Evolutionary conservation across 2,113 vertebrate species (phyloP).

Genomic region (Nyctibius bracteatus): DNA sequence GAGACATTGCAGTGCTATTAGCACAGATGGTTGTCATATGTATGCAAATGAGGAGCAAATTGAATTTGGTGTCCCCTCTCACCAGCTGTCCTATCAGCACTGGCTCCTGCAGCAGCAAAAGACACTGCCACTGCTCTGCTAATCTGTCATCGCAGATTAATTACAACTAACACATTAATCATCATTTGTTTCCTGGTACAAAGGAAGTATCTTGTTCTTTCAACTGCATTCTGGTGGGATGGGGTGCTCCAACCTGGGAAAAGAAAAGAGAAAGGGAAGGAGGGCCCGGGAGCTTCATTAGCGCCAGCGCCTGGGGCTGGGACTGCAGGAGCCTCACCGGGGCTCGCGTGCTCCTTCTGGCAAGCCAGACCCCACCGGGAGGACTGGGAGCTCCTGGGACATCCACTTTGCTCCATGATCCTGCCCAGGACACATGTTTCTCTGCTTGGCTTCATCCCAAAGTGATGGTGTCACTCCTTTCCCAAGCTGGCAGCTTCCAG

Average conservation of each 20-base stretch:
- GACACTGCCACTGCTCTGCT: conserved; percentile 68
- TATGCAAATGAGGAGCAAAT: conserved; percentile 98
- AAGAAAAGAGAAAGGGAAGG: conserved; percentile 3
- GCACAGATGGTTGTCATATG: conserved; percentile 99
- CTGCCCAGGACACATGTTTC: neutral
- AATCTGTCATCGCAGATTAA: conserved; percentile 87
- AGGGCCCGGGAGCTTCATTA: conserved; percentile 62
- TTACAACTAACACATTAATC: conserved; percentile 88
- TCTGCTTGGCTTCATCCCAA: neutral
- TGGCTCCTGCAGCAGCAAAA: conserved; percentile 72
- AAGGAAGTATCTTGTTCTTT: conserved; percentile 72
- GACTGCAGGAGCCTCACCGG: neutral
- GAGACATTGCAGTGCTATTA: conserved; percentile 91
- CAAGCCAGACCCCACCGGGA: neutral
- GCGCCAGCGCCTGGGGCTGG: neutral
- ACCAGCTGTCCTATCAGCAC: conserved; percentile 91
- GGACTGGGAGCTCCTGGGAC: neutral
- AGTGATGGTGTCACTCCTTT: neutral
- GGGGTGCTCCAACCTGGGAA: conserved; percentile 59
- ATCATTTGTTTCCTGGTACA: conserved; percentile 82
- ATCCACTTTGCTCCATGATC: neutral
- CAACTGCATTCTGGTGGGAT: conserved; percentile 59
- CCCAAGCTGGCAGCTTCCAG: neutral
- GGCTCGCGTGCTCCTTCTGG: neutral
- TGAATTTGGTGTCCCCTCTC: conserved; percentile 90